Percentiles rank a stretch among this genome's conserved stretches.
Evolutionary conservation across 2,888 invertebrate genomes (phyloP).

Genomic region (Horisme vitalbata): DNA sequence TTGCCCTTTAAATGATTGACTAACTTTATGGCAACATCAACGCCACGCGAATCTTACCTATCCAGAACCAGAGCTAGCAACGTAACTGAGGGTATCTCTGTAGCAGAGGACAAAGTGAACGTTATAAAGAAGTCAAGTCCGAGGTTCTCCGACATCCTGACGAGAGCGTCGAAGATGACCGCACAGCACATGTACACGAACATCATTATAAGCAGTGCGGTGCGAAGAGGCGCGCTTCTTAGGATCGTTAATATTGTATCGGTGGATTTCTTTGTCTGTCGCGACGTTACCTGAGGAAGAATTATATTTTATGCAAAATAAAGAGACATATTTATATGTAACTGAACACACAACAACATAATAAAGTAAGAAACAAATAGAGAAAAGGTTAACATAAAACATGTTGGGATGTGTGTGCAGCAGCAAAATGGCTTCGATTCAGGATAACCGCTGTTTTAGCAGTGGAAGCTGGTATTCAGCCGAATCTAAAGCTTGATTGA

Average conservation of each 20-base stretch:
- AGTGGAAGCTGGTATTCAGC: too few relatives aligned
- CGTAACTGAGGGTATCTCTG: slow-evolving; percentile 73
- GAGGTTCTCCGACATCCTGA: slow-evolving; percentile 69
- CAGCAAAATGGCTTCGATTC: too few relatives aligned
- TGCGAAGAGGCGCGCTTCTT: slow-evolving; percentile 54
- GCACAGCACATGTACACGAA: slow-evolving; percentile 68
- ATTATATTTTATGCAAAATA: neutral
- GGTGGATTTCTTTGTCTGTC: slow-evolving; percentile 54
- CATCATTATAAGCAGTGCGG: slow-evolving; percentile 56
- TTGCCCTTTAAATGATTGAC: too few relatives aligned
- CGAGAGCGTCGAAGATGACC: slow-evolving; percentile 72
- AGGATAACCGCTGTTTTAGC: too few relatives aligned
- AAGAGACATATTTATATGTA: too few relatives aligned
- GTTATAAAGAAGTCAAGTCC: slow-evolving; percentile 75
- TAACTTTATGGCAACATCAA: neutral
- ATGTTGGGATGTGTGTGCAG: too few relatives aligned
- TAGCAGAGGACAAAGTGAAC: slow-evolving; percentile 70
- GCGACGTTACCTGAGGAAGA: slow-evolving; percentile 55
- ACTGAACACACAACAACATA: too few relatives aligned
- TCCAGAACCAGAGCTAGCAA: slow-evolving; percentile 65
- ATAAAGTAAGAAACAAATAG: too few relatives aligned
- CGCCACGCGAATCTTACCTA: too few relatives aligned
- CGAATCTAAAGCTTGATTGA: too few relatives aligned
- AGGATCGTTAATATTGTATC: slow-evolving; percentile 58
- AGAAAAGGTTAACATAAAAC: too few relatives aligned